These are phyloP conservation scores for Notechis scutatus DNA, from an alignment of 2,113 vertebrate species.

Conservation along the genomic window DNA sequence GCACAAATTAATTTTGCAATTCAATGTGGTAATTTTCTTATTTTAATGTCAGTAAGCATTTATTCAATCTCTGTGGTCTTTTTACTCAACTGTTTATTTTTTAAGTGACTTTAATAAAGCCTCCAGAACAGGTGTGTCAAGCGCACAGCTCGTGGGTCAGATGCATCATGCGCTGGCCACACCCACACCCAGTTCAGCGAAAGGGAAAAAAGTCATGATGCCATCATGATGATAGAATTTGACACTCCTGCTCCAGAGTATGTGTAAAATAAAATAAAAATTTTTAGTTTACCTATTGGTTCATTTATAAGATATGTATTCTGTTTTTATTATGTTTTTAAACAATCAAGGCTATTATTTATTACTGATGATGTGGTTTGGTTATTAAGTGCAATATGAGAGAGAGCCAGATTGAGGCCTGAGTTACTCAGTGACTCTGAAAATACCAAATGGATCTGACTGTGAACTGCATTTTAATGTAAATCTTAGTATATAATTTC, in stretches of 20 bases:
- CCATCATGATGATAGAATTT: no score
- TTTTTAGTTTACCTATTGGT: not conserved
- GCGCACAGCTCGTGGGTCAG: no score
- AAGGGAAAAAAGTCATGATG: no score
- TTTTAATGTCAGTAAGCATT: not conserved
- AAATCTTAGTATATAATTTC: slow-evolving; percentile 68
- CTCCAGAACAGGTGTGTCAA: not conserved
- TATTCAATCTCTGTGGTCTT: not conserved
- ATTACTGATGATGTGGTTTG: not conserved
- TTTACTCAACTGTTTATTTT: not conserved
- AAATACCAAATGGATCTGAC: slow-evolving; percentile 54
- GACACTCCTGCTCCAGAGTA: not conserved
- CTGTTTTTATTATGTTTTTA: not conserved
- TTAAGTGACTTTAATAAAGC: slow-evolving; percentile 7
- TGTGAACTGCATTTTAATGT: slow-evolving; percentile 61
- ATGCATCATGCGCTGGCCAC: no score
- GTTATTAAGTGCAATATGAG: slow-evolving; percentile 61
- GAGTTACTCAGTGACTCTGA: slow-evolving; percentile 65
- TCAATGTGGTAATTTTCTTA: not conserved
- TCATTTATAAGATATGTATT: not conserved
- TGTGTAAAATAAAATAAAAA: slow-evolving; percentile 45
- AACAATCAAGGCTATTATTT: not conserved
- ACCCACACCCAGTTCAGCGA: no score
- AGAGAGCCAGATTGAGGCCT: slow-evolving; percentile 51
- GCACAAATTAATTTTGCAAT: not conserved